Percentiles rank a stretch among this genome's conserved stretches.
phyloP scores from a whole-genome alignment of 64 coral and sea anemone genomes.

The Astreopora myriophthalma region DNA sequence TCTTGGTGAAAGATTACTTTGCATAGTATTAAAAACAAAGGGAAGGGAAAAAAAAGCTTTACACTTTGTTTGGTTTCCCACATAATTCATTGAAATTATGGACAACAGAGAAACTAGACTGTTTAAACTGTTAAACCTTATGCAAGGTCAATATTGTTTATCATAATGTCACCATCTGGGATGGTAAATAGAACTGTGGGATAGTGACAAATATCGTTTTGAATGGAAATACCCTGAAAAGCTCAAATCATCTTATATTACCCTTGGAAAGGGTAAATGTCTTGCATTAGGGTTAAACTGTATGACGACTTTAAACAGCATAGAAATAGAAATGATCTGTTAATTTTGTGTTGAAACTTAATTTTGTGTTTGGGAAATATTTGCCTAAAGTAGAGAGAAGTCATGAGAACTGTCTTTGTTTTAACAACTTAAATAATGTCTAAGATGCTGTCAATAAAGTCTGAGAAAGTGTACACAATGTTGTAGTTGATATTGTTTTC shows the following conservation, averaged over 20 bases:
- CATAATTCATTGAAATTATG: background rate
- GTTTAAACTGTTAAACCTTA: background rate
- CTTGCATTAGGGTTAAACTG: background rate
- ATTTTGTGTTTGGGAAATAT: background rate
- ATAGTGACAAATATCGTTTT: no score
- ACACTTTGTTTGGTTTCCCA: slow-evolving; percentile 10
- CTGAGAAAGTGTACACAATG: slow-evolving; percentile 3
- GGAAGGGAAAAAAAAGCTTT: background rate
- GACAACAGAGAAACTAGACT: background rate
- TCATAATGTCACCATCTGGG: background rate
- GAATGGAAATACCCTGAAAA: no score
- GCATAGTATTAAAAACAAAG: background rate
- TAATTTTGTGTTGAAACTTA: background rate
- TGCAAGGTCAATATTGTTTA: background rate
- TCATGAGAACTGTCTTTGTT: background rate
- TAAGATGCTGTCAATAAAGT: slow-evolving; percentile 26
- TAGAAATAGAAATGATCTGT: background rate
- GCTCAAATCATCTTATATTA: background rate
- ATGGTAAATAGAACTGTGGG: no score
- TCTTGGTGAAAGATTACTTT: slow-evolving; percentile 4
- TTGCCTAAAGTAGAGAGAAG: background rate
- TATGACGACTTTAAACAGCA: slow-evolving; percentile 29
- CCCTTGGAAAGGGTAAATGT: background rate
- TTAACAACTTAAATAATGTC: background rate
- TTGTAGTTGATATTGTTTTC: no score